Evolutionary conservation across 2,113 vertebrate genomes (phyloP), one percentile per base, ranked within the genome.

Genomic region (Sphaerodactylus townsendi): DNA sequence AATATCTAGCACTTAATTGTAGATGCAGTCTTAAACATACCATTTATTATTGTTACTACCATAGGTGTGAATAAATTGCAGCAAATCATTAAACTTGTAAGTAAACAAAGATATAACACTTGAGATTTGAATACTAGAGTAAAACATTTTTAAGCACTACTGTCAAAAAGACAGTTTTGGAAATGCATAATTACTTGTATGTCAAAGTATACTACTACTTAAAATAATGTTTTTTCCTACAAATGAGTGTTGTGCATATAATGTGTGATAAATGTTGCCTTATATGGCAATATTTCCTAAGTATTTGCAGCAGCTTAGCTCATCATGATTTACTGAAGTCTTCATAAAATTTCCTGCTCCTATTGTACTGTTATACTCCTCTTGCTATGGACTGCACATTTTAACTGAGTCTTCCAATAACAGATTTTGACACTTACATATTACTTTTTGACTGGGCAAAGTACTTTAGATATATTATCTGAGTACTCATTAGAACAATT

Each of bases 1-100:
- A 95, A 93, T 89, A 92, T 89, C 90, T 90, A 89, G 78, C 66
- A 89, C 50, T 94, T 94, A 93, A 93, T 94, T 94, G 88, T 86
- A 92, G 78, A 84, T 91, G 46, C 77, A 79, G 77, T 90, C 91
- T 93, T 94, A 94, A 93, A 86, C 91, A 86, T 71, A 77, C 39
- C 80, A 87, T 94, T 92, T 78, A 79, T 93, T 93, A 89, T 86
- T 92, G 89, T 90, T 83, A 77, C 48, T 85, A 84, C 77, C 82
- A 85, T 70, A 73, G 90, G 77, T 68, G 90, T 87, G 71, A 90
- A 92, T 95, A 92, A 95, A 93, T 93, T 84, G 71, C 90, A 85
- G 53, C 80, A 69, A 93, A 91, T 92, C 81, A 86, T 93, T 94
- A 91, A 90, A 85, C 39, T 8, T 89, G 86, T 89, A 93, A 72